Conservation (phyloP, 1,140 invertebrate genomes). For the Frieseomelitta varia region DNA sequence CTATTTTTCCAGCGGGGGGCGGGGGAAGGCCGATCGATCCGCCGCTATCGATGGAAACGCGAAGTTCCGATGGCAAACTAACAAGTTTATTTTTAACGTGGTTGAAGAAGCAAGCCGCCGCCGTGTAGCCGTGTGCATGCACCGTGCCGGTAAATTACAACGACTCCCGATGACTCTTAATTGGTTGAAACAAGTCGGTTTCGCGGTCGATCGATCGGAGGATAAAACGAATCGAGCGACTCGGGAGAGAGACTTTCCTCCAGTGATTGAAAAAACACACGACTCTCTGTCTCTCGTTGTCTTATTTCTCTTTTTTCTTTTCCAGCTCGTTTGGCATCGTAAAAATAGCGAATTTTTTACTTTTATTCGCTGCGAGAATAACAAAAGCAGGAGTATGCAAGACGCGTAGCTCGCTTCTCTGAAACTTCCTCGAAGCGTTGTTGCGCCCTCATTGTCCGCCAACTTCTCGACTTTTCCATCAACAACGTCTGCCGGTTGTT, state of each 20-base stretch:
- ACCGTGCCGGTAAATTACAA: constrained; percentile 22
- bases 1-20: constrained; percentile 33
- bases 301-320: too few relatives aligned
- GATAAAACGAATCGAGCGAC: neutral
- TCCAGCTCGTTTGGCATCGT: neutral
- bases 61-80: constrained; percentile 44
- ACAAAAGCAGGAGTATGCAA: neutral
- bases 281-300: neutral
- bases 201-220: neutral
- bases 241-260: neutral
- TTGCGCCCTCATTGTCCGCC: neutral
- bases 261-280: neutral
- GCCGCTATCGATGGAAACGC: constrained; percentile 13
- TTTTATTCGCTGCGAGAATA: neutral
- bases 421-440: neutral
- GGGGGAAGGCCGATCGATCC: constrained; percentile 54
- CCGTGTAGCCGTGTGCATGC: constrained; percentile 8
- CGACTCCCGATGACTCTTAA: constrained; percentile 28
- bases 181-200: constrained; percentile 23
- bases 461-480: neutral
- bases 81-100: constrained; percentile 54
- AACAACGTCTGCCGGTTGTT: neutral
- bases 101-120: constrained; percentile 37
- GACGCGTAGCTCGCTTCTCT: neutral
- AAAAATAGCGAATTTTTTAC: neutral